Evolutionary conservation across 2,888 invertebrate species (phyloP), one percentile per base, ranked within the genome.

Genomic region (Sinohyriopsis cumingii): DNA sequence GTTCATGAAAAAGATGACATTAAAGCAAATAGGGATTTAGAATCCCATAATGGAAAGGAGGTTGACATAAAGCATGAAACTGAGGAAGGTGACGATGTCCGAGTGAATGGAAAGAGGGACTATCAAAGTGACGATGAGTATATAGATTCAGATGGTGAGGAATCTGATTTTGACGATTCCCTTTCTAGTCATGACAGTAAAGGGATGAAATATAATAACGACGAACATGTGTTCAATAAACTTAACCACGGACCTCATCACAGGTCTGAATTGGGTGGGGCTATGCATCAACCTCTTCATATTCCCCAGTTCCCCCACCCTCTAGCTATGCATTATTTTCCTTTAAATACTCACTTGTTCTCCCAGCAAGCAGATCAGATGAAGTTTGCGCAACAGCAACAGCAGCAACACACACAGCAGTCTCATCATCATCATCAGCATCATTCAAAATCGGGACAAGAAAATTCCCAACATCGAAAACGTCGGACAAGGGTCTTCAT

Each of bases 401-500:
- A 71, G 15, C 77, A 75, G 22, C 69, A 71, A 45, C 57, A 65
- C 20, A 65, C 69, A 59, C 72, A 70, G 60, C 71, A 73, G 45
- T 68, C 73, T 33, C 63, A 55, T 24, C 33, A 68, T 56, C 45
- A 55, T 65, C 65, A 69, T 61, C 65, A 67, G 63, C 57, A 69
- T 61, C 65, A 55, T 55, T 69, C 71, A 45, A 76, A 76, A 67
- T 69, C 76, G 54, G 74, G 71, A 57, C 76, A 78, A 71, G 75
- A 74, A 69, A 73, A 72, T 63, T 78, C 75, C 61, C 70, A 72
- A 25, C 80, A 84, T n/a, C 78, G 85, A 84, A 93, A 97, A 78
- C 97, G 98, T 90, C 93, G 99, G 60, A 99, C 98, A 90, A 94
- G 99, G 81, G 98, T 99, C 59, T 99, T 99, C 91, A 99, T 99